Base-by-base conservation (phyloP, 2,888 invertebrate genomes). In the Tethea ocularis region DNA sequence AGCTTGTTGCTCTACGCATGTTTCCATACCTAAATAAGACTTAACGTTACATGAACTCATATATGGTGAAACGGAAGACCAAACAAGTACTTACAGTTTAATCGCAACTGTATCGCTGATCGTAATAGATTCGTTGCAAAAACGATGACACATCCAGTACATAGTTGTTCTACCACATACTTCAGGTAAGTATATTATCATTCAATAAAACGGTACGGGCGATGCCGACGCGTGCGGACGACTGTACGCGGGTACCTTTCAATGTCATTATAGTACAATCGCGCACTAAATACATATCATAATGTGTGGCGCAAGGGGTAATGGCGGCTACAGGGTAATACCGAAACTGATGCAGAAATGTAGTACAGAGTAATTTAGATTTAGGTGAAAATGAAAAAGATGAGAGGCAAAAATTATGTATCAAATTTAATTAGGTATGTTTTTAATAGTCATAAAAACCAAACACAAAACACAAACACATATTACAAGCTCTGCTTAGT, bases 251-350 rank as follows among this genome's bases (percentile, higher is more conserved):
- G n/a, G n/a, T n/a, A 33, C 54, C 33, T 54, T 26, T 8, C 36
- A 33, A n/a, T 22, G 33, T 33, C 54, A 54, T 54, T 54, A 54
- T 4, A 11, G 54, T 54, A 54, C 54, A 54, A 54, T 54, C 54
- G 54, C 20, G 54, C 54, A 54, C 54, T 13, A 36, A 54, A 22
- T 54, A 33, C 54, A 46, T 20, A 46, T 20, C 46, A 20, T 46
- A 10, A 46, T 20, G 46, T 46, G 54, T 33, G 33, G 33, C 17
- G 13, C 20, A 54, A 54, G 54, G 33, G 33, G 17, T 22, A 54
- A 54, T 20, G 20, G 46, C 46, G 46, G 20, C 20, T 46, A 38
- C n/a, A 7, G n/a, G 38, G 1, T 38, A 38, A n/a, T 6, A 38
- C n/a, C n/a, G n/a, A n/a, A 38, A 5, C 7, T 5, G 36, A 2